Evolutionary conservation across 1,140 invertebrate genomes (phyloP), one percentile per base, ranked within the genome.

Genomic region (Melipona quadrifasciata): DNA sequence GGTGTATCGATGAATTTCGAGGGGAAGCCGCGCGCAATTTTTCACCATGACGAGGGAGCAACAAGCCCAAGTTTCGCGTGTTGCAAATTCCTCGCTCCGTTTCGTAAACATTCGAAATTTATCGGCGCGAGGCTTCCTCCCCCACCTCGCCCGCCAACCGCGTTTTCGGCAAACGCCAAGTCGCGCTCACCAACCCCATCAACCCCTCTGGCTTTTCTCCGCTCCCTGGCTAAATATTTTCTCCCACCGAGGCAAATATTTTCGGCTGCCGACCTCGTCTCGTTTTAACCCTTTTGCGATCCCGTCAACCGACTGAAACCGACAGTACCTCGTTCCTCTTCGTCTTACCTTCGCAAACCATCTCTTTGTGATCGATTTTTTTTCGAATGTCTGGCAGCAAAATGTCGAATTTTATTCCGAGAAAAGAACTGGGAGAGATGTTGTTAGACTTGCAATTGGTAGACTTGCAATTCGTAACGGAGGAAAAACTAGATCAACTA

Each of bases 81-180:
- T 53, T 31, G 31, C 67, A 39, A 27, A 24, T 72, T 39, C 67
- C 16, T 39, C 8, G 34, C 31, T 57, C 17, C 24, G 68, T 68
- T 80, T 57, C 65, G 65, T 71, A 58, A 80, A 80, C 78, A 72
- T 57, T 39, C 79, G 53, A 80, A 57, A 80, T 80, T 80, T 57
- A 80, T 80, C 53, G 31, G 12, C 53, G 17, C 2, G 31, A 16
- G n/a, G 27, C 17, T 71, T 55, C 58, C 71, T 21, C 39, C 12
- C 19, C 11, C 39, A 39, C 39, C 17, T 34, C n/a, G 2, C 24
- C 16, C 16, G 6, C 16, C 5, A 19, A 57, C 0, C 14, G 16
- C 64, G 12, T 19, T 70, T 70, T 70, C 68, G 31, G 19, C 68
- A 47, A 70, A 70, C 68, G 34, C 58, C 8, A 70, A 70, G 68